Base-by-base conservation (phyloP, 1,140 invertebrate species). In the Zaprionus ornatus region DNA sequence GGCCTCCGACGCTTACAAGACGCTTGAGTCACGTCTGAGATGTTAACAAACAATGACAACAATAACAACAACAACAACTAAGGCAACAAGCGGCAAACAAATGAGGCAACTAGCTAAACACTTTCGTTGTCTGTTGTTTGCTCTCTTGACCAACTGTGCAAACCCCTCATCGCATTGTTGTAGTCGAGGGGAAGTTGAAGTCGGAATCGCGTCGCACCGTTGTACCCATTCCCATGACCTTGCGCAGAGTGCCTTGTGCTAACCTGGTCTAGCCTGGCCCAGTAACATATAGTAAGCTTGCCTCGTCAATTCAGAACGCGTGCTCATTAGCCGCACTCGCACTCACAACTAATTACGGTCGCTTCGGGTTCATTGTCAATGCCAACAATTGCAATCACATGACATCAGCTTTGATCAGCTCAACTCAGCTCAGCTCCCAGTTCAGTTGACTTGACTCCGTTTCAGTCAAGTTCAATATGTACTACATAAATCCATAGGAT, bases 361-460 rank as follows among this genome's bases (percentile, higher is more conserved):
- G 23, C 27, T 9, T 32, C 25, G 78, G 80, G 80, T 84, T 88
- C 85, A 90, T 88, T 88, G 85, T 68, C 84, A 88, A 88, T 88
- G 85, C 73, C 84, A 87, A 88, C 84, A 87, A 88, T 86, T 87
- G 84, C 84, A 86, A 61, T 65, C 64, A 69, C 42, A 86, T 86
- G 82, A 86, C 83, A 86, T 86, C 83, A 86, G 77, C 69, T 48
- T 10, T 59, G 64, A 27, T 27, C 25, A 54, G 35, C 2, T 45
- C 48, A 40, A 40, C 25, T 27, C 25, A 29, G 37, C 45, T 62
- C 50, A 62, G 19, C 23, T 10, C 17, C 21, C 29, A 35, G 29
- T 17, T 52, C 27, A 74, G 35, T 62, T 60, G 42, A 65, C 1
- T 29, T 45, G 23, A 48, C 27, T 37, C 32, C 61, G 32, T 25